Evolutionary conservation across 2,113 vertebrate species (phyloP).

Genomic region (Halichoeres trimaculatus): DNA sequence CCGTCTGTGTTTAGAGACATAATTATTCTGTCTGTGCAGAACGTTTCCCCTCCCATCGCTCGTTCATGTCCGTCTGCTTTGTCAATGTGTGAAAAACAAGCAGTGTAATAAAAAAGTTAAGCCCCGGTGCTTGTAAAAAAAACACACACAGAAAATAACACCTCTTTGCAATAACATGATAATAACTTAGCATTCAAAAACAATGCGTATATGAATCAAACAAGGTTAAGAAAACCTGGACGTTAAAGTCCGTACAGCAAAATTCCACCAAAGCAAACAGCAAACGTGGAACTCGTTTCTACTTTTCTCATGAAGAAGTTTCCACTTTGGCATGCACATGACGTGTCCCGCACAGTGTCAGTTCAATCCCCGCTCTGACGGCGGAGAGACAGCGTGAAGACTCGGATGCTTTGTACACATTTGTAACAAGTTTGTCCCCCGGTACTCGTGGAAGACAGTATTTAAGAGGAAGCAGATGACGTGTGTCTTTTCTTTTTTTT

Average conservation of each 20-base stretch:
- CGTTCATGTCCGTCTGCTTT: slow-evolving; percentile 58
- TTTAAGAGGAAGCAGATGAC: slow-evolving; percentile 78
- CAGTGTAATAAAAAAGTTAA: slow-evolving; percentile 65
- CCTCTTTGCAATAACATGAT: slow-evolving; percentile 55
- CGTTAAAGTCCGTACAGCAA: slow-evolving; percentile 68
- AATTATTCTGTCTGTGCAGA: slow-evolving; percentile 40
- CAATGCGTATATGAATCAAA: slow-evolving; percentile 78
- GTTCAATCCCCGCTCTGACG: slow-evolving; percentile 37
- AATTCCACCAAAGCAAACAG: slow-evolving; percentile 75
- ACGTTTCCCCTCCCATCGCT: slow-evolving; percentile 28
- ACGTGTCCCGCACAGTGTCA: slow-evolving; percentile 78
- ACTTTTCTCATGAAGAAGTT: slow-evolving; percentile 71
- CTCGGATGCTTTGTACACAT: slow-evolving; percentile 77
- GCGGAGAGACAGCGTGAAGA: slow-evolving; percentile 61
- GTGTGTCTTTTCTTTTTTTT: slow-evolving; percentile 36
- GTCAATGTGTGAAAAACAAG: slow-evolving; percentile 51
- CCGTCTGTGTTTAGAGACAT: slow-evolving; percentile 9
- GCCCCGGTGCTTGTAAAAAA: slow-evolving; percentile 58
- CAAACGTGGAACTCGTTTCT: slow-evolving; percentile 55
- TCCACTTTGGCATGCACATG: slow-evolving; percentile 84
- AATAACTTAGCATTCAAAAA: slow-evolving; percentile 80
- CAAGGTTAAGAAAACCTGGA: slow-evolving; percentile 72
- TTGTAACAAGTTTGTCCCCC: slow-evolving; percentile 71
- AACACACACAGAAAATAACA: slow-evolving; percentile 30
- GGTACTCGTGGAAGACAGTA: slow-evolving; percentile 81